Conservation (phyloP, 2,797 vertebrate species). For the Onychomys leucogaster region DNA sequence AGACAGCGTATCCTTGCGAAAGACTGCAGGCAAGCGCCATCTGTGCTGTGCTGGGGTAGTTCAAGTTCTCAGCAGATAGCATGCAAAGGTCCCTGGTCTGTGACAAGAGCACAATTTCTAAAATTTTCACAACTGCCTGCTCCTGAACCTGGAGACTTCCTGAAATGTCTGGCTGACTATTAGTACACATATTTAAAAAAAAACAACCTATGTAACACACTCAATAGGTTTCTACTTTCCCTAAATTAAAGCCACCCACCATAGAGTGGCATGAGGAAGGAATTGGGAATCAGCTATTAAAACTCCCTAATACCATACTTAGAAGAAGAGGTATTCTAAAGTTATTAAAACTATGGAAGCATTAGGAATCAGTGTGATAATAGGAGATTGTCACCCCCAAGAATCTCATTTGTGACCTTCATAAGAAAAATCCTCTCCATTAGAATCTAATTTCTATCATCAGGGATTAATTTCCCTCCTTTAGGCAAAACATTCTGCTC, state of each 20-base stretch:
- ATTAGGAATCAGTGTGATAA: neutral
- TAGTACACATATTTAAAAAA: neutral
- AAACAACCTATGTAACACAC: neutral
- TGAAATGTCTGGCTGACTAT: neutral
- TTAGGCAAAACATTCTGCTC: constrained; percentile 12
- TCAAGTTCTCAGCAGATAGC: neutral
- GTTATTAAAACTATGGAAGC: neutral
- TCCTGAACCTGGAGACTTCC: neutral
- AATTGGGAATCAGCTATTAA: neutral
- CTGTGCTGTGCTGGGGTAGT: neutral
- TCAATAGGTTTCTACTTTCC: neutral
- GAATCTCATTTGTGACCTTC: constrained; percentile 25
- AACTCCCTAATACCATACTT: neutral
- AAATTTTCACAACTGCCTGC: neutral
- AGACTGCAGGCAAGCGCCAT: neutral
- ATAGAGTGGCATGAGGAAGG: neutral
- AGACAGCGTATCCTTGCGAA: neutral
- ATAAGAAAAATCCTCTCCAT: neutral
- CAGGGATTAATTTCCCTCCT: constrained; percentile 32
- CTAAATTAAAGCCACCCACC: neutral
- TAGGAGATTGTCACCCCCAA: neutral
- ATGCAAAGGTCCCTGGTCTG: neutral
- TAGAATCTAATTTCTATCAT: constrained; percentile 49
- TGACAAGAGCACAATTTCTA: neutral
- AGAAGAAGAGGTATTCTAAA: neutral